Evolutionary conservation across 2,113 vertebrate genomes (phyloP).

Genomic region (Phylloscopus whistleri): DNA sequence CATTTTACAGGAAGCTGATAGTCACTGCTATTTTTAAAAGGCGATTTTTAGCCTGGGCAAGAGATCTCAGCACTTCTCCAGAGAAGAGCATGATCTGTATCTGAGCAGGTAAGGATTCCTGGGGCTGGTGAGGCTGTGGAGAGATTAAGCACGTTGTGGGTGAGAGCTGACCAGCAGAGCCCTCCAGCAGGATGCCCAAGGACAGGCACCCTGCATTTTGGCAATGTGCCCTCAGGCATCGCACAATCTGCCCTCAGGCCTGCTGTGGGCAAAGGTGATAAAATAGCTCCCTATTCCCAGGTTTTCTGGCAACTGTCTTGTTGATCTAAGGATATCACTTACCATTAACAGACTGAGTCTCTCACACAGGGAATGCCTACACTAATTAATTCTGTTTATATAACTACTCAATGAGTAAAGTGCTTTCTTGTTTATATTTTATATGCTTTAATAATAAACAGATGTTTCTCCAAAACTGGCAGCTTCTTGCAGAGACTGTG

Average conservation of each 20-base stretch:
- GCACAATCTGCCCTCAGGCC: neutral
- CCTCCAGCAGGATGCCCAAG: no score
- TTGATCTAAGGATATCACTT: neutral
- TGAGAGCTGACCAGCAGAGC: accelerated
- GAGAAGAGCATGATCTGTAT: neutral
- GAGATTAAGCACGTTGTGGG: accelerated
- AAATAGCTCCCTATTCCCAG: neutral
- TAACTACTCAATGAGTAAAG: neutral
- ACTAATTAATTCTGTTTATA: neutral
- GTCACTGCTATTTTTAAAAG: neutral
- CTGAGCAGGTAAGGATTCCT: neutral
- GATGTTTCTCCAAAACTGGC: neutral
- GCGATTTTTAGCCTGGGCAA: neutral
- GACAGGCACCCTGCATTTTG: neutral
- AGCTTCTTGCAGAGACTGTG: neutral
- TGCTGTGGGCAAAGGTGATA: neutral
- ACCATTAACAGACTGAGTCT: neutral
- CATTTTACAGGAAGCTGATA: neutral
- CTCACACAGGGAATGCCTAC: accelerated
- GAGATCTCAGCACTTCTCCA: neutral
- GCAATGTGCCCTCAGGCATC: no score
- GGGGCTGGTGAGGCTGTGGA: neutral
- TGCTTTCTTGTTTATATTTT: neutral
- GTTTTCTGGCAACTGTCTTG: neutral
- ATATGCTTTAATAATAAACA: neutral